phyloP scores from a whole-genome alignment of 2,888 invertebrate genomes.

The Calliphora vomitoria region DNA sequence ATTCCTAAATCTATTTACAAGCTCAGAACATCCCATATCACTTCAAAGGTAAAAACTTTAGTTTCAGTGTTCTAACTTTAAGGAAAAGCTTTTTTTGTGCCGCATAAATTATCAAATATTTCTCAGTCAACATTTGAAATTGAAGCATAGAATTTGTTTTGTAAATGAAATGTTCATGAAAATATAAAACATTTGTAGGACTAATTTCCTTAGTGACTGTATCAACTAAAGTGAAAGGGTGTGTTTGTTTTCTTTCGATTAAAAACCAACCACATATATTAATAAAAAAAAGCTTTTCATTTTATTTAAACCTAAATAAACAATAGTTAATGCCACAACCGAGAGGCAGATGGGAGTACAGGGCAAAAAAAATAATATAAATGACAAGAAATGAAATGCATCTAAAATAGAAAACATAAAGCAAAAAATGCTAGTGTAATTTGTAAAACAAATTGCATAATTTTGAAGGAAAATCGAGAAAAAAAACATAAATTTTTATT shows the following conservation, averaged over 20 bases:
- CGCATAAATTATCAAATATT: no score
- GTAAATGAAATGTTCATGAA: no score
- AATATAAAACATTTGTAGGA: neutral
- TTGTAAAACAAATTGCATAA: constrained; percentile 52
- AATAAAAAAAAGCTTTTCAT: constrained; percentile 41
- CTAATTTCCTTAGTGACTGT: constrained; percentile 27
- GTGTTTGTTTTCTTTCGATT: constrained; percentile 57
- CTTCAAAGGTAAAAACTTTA: no score
- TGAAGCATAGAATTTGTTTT: no score
- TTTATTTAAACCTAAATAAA: constrained; percentile 41
- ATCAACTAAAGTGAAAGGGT: constrained; percentile 55
- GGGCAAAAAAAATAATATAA: neutral
- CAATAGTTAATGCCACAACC: constrained; percentile 19
- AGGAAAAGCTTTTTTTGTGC: no score
- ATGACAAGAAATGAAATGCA: constrained; percentile 32
- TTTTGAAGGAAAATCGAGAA: constrained; percentile 20
- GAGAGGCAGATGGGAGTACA: neutral
- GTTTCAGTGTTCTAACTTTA: no score
- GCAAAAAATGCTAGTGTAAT: neutral
- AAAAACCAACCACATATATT: constrained; percentile 35
- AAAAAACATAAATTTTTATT: constrained; percentile 46
- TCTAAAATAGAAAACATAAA: no score
- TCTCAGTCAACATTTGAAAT: no score
- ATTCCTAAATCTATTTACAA: no score
- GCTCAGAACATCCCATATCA: no score